Percentiles rank a stretch among this genome's conserved stretches.
Conservation (phyloP, 2,888 invertebrate genomes). For the Rhamphomyia laevipes region DNA sequence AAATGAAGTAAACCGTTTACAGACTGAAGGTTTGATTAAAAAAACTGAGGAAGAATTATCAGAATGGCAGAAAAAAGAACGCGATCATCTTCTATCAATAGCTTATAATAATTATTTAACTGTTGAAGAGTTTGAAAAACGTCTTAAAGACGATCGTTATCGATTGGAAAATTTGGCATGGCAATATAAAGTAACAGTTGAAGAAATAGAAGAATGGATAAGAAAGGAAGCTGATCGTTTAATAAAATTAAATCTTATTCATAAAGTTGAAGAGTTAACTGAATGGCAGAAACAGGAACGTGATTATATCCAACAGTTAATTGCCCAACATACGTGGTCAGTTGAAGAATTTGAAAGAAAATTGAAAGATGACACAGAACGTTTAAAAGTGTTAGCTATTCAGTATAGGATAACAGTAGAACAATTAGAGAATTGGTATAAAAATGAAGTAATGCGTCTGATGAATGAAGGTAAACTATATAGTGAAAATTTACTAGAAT, state of each 20-base stretch:
- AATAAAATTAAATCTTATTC: slow-evolving; percentile 28
- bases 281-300: slow-evolving; percentile 33
- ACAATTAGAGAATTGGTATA: slow-evolving; percentile 27
- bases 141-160: slow-evolving; percentile 26
- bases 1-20: slow-evolving; percentile 28
- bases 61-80: slow-evolving; percentile 31
- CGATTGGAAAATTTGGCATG: slow-evolving; percentile 28
- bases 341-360: slow-evolving; percentile 27
- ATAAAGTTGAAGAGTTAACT: slow-evolving; percentile 28
- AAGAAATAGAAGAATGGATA: slow-evolving; percentile 31
- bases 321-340: not conserved
- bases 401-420: slow-evolving; percentile 25
- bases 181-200: slow-evolving; percentile 30
- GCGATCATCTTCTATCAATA: slow-evolving; percentile 28
- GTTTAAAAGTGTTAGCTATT: slow-evolving; percentile 20
- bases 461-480: slow-evolving; percentile 22
- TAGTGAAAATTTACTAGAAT: slow-evolving; percentile 20
- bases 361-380: slow-evolving; percentile 22
- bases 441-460: slow-evolving; percentile 23
- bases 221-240: slow-evolving; percentile 29
- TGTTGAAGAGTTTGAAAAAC: slow-evolving; percentile 31
- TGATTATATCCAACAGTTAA: slow-evolving; percentile 29
- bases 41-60: slow-evolving; percentile 19
- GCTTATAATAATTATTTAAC: slow-evolving; percentile 30
- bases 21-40: slow-evolving; percentile 24